These are phyloP conservation scores for Temnothorax unifasciatus DNA, from an alignment of 2,888 invertebrate genomes.

Conservation along the genomic window DNA sequence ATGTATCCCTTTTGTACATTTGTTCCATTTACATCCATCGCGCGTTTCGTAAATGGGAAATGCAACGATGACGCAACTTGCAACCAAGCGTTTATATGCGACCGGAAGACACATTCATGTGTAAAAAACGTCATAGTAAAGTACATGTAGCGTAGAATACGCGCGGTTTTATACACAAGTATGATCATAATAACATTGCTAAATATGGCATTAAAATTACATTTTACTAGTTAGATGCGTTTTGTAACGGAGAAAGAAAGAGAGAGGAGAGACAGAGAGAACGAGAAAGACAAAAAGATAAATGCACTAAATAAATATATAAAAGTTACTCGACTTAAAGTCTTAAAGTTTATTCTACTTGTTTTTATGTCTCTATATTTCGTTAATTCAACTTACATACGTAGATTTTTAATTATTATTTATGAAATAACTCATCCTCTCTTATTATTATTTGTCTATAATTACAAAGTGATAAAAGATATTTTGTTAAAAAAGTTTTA, in stretches of 20 bases:
- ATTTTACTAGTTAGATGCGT: background rate
- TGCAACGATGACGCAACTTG: constrained; percentile 38
- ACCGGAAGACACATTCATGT: constrained; percentile 40
- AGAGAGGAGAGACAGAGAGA: background rate
- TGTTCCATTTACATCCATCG: constrained; percentile 50
- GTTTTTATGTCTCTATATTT: background rate
- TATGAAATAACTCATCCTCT: background rate
- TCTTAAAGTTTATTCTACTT: background rate
- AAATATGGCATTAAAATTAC: constrained; percentile 8
- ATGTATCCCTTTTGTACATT: constrained; percentile 51
- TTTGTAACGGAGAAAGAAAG: background rate
- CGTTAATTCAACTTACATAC: background rate
- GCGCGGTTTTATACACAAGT: constrained; percentile 10
- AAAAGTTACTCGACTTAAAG: background rate
- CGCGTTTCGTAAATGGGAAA: constrained; percentile 43
- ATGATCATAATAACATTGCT: constrained; percentile 2
- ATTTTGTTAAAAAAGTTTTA: background rate
- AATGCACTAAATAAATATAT: constrained; percentile 4
- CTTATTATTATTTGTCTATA: background rate
- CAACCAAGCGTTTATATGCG: constrained; percentile 39
- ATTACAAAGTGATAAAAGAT: constrained; percentile 5
- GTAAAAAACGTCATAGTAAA: constrained; percentile 18
- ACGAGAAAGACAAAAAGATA: background rate
- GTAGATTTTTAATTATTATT: background rate
- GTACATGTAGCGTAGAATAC: constrained; percentile 8